These are phyloP conservation scores for Dendrophyllia cribrosa DNA, from an alignment of 64 coral and sea anemone species.

Conservation along the genomic window DNA sequence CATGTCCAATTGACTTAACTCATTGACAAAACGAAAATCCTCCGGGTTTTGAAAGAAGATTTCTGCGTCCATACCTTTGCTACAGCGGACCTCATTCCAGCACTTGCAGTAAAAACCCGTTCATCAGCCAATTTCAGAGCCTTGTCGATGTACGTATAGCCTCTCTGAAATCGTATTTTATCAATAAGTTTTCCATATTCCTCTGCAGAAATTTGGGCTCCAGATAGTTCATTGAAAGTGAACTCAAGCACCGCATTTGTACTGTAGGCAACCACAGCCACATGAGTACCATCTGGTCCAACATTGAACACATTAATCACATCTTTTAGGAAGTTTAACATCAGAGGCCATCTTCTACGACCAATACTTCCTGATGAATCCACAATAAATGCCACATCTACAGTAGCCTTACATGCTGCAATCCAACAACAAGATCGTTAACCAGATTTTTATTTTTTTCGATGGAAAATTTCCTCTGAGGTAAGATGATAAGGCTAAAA, in stretches of 20 bases:
- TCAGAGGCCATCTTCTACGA: neutral
- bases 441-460: too few species aligned
- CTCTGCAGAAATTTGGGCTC: neutral
- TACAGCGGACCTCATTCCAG: slow-evolving; percentile 58
- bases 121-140: slow-evolving; percentile 26
- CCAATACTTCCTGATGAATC: slow-evolving; percentile 71
- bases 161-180: neutral
- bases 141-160: slow-evolving; percentile 41
- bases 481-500: too few species aligned
- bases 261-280: slow-evolving; percentile 52
- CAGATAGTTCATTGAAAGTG: slow-evolving; percentile 8
- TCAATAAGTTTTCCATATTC: neutral
- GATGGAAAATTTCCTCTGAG: too few species aligned
- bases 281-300: slow-evolving; percentile 21
- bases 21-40: too few species aligned
- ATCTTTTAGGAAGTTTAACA: slow-evolving; percentile 24
- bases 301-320: slow-evolving; percentile 5
- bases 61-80: slow-evolving; percentile 29
- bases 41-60: neutral
- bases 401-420: neutral
- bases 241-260: slow-evolving; percentile 9
- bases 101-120: slow-evolving; percentile 28
- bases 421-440: too few species aligned
- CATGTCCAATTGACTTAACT: neutral
- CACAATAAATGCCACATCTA: slow-evolving; percentile 53